These are phyloP conservation scores for Acyrthosiphon pisum DNA, from an alignment of 1,140 invertebrate genomes.

Conservation along the genomic window DNA sequence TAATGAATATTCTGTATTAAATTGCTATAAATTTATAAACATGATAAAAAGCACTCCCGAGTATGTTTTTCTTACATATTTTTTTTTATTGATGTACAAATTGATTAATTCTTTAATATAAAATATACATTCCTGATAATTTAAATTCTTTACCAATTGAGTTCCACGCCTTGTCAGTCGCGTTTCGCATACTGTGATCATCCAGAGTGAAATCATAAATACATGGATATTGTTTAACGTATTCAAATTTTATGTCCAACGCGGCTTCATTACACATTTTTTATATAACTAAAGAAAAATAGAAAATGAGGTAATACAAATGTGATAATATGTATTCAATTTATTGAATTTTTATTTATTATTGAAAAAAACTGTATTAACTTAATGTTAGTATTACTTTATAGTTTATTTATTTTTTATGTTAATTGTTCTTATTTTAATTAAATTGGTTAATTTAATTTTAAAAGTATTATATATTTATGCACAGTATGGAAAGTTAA, in stretches of 20 bases:
- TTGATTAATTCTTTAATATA: not conserved
- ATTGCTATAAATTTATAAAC: no score
- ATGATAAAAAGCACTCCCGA: not conserved
- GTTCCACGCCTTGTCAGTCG: slow-evolving; percentile 9
- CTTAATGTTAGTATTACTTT: no score
- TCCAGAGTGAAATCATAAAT: slow-evolving; percentile 19
- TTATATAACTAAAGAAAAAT: slow-evolving; percentile 18
- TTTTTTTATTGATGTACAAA: no score
- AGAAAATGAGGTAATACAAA: slow-evolving; percentile 20
- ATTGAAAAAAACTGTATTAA: no score
- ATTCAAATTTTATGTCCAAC: slow-evolving; percentile 43
- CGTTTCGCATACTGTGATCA: slow-evolving; percentile 21
- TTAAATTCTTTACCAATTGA: slow-evolving; percentile 9
- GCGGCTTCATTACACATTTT: slow-evolving; percentile 29
- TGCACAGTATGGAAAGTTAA: no score
- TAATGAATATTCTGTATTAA: no score
- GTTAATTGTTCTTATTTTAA: no score
- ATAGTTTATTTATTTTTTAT: no score
- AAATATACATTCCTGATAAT: slow-evolving; percentile 31
- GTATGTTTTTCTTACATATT: no score
- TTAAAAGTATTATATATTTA: no score
- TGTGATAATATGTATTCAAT: not conserved
- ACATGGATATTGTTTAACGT: slow-evolving; percentile 16
- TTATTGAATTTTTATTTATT: no score
- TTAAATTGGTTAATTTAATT: no score